These are phyloP conservation scores for human DNA, from an alignment of 2,113 vertebrate genomes.

Conservation along the genomic window GRCh38 chr13:73769501-73770000, in stretches of 20 bases:
- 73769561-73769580: background rate
- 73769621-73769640: background rate
- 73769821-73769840: conserved; percentile 25
- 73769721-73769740: background rate
- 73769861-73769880: conserved; percentile 18
- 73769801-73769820: background rate
- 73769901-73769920: conserved; percentile 21
- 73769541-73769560: background rate
- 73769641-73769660: background rate
- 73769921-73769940: conserved; percentile 7
- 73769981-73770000: background rate
- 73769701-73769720: background rate
- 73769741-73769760: background rate
- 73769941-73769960: background rate
- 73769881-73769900: conserved; percentile 53
- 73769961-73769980: background rate
- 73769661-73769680: background rate
- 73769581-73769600: background rate
- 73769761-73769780: background rate
- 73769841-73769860: conserved; percentile 46
- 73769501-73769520: background rate
- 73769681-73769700: background rate
- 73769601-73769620: background rate
- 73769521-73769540: background rate
- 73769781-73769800: background rate